Evolutionary conservation across 2,888 invertebrate genomes (phyloP).

Genomic region (Philaethria dido): DNA sequence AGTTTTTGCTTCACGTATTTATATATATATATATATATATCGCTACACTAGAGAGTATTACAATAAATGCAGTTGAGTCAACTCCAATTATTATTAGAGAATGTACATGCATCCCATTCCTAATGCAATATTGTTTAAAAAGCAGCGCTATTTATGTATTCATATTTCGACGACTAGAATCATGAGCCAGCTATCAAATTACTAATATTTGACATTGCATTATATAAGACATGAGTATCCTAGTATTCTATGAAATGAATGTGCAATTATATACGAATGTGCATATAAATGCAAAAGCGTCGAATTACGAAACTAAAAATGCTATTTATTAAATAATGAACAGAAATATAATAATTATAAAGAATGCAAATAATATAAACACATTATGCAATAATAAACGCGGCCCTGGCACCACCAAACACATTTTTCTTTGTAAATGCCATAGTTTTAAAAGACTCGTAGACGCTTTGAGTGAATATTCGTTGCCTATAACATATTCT

Average conservation of each 20-base stretch:
- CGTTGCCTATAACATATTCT: too few species aligned
- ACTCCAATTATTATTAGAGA: not conserved
- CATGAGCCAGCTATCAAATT: not conserved
- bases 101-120: not conserved
- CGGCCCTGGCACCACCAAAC: too few species aligned
- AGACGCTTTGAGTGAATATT: not conserved
- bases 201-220: not conserved
- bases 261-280: conserved; percentile 1
- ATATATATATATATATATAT: too few species aligned
- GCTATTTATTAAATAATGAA: not conserved
- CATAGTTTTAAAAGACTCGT: too few species aligned
- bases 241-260: not conserved
- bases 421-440: too few species aligned
- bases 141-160: not conserved
- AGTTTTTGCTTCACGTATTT: too few species aligned
- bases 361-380: too few species aligned
- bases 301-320: not conserved
- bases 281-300: not conserved
- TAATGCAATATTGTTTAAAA: not conserved
- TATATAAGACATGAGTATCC: not conserved
- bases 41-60: too few species aligned
- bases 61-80: too few species aligned
- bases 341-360: too few species aligned
- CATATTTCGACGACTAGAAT: not conserved
- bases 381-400: too few species aligned